phyloP scores from a whole-genome alignment of 2,797 vertebrate species.

The Novumbra hubbsi region DNA sequence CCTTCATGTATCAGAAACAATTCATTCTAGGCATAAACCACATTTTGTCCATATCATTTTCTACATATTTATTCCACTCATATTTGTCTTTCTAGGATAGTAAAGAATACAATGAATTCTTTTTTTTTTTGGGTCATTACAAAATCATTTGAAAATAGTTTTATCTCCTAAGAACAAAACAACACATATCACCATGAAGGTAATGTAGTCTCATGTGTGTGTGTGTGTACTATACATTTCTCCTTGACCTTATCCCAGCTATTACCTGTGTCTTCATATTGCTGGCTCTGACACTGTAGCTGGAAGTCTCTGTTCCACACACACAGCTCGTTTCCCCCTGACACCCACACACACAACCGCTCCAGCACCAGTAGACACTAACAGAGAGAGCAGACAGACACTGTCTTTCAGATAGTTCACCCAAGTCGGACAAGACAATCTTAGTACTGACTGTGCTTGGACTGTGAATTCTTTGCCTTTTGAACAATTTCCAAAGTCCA shows the following conservation, averaged over 20 bases:
- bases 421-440: no score
- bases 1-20: background rate
- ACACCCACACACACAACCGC: conserved; percentile 83
- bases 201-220: background rate
- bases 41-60: background rate
- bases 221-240: no score
- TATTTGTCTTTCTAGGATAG: no score
- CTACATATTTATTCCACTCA: no score
- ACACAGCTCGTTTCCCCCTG: conserved; percentile 88
- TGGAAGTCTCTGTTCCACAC: conserved; percentile 89
- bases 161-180: no score
- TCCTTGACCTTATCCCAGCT: background rate
- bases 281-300: conserved; percentile 83
- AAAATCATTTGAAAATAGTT: conserved; percentile 1
- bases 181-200: background rate
- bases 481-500: no score
- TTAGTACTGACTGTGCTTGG: background rate
- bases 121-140: no score
- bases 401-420: no score
- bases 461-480: background rate
- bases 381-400: conserved; percentile 19
- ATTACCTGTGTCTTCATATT: conserved; percentile 86
- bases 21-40: background rate
- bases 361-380: conserved; percentile 90
- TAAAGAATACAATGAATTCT: no score